Conservation (phyloP, 2,113 vertebrate genomes). For the Hiodon tergisus region DNA sequence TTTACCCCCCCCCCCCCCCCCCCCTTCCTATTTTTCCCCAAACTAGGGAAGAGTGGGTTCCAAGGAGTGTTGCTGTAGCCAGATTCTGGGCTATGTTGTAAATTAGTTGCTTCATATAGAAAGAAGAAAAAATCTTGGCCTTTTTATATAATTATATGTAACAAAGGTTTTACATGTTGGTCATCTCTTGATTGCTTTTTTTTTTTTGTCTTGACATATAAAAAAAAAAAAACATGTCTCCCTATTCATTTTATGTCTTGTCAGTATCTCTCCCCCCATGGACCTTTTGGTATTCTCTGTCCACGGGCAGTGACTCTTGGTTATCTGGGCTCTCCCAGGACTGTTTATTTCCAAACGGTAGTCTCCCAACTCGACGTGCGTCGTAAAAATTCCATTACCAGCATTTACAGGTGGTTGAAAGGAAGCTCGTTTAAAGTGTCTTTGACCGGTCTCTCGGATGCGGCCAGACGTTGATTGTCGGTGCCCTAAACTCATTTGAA, state of each 20-base stretch:
- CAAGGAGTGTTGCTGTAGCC: slow-evolving; percentile 36
- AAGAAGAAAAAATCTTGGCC: slow-evolving; percentile 40
- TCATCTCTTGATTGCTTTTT: slow-evolving; percentile 50
- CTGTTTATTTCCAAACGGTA: neutral
- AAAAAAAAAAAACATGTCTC: slow-evolving; percentile 44
- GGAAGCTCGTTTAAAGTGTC: no score
- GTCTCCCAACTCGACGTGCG: slow-evolving; percentile 1
- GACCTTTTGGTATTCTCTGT: slow-evolving; percentile 7
- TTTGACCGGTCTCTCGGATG: no score
- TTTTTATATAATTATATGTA: slow-evolving; percentile 54
- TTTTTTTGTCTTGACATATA: slow-evolving; percentile 47
- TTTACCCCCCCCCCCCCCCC: neutral
- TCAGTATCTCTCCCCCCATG: slow-evolving; percentile 11
- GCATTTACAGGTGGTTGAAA: neutral
- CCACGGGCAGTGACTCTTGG: neutral
- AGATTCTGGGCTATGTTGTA: slow-evolving; percentile 48
- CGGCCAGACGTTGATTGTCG: neutral
- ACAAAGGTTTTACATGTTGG: slow-evolving; percentile 55
- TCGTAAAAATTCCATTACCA: slow-evolving; percentile 4
- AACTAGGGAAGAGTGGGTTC: slow-evolving; percentile 20
- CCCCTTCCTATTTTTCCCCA: no score
- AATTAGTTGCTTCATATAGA: slow-evolving; percentile 57
- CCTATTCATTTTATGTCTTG: slow-evolving; percentile 20
- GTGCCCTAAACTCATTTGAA: neutral
- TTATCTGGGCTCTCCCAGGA: neutral